Evolutionary conservation across 2,113 vertebrate species (phyloP), one percentile per base, ranked within the genome.

Genomic region (Lasiurus cinereus): DNA sequence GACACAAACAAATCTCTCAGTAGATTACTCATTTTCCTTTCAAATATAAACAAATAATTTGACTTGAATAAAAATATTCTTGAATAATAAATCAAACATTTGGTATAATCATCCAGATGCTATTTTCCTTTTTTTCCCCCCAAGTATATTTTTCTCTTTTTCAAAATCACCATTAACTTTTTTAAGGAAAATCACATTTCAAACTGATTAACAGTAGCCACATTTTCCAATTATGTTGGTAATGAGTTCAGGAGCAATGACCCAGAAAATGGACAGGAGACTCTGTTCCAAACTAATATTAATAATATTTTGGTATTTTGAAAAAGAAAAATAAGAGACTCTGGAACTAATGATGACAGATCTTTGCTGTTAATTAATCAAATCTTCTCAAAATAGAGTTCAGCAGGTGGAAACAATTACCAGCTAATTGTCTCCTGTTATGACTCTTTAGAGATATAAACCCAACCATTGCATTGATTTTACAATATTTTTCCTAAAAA

Each of bases 401-500:
- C 93, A 98, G 94, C 98, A 98, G 98, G 98, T 98, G 98, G 97
- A 98, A 98, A 98, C 98, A 98, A 98, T 98, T 98, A 98, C 64
- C 85, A 59, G 93, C 86, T 98, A 98, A 98, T 98, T 98, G 97
- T 98, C 91, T 98, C 66, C 92, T 98, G 97, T 98, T 98, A 98
- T 98, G 98, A 96, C 76, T 98, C 97, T 98, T 98, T 69, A 54
- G 98, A 97, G 97, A 98, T 96, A 96, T 97, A 97, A 98, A 98
- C 97, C 96, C 88, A 95, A 96, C 83, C 64, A 86, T 67, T 91
- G 88, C 70, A 46, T 64, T 97, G 96, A 69, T 91, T 98, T 98
- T 95, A 95, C 59, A 96, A 24, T 92, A 87, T 97, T 97, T 97
- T 97, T 97, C 94, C 85, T 97, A 92, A 97, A 98, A 98, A 94